Base-by-base conservation (phyloP, 1,140 invertebrate genomes). In the Heliconius hermathena region DNA sequence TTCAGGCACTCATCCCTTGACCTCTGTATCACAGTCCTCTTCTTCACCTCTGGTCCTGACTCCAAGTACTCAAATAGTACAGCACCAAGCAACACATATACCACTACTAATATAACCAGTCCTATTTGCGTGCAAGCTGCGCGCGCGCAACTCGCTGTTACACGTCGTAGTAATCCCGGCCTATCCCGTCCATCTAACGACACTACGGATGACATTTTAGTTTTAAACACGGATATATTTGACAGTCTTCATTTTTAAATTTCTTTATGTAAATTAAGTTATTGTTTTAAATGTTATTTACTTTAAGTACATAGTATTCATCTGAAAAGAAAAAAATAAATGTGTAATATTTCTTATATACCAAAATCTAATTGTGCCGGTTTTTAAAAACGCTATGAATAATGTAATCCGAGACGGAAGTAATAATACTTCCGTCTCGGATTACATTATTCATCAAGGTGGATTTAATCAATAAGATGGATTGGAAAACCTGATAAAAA, bases 1-100 rank as follows among this genome's bases (percentile, higher is more conserved):
- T 95, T 94, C 73, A 96, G 85, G 80, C 95, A 96, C 81, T 96
- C 95, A 74, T 96, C 95, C 54, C 95, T 90, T 18, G 95, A 95
- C 36, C 93, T 90, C 78, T 95, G 95, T 75, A 96, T 95, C 3
- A 93, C 93, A 0, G 91, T 91, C 49, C 89, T 80, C 75, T 93
- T 91, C 81, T 94, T 92, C 38, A 93, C 90, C 78, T 94, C 93
- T 18, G 95, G 92, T 8, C 94, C 95, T 8, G 95, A 95, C 88
- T 96, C 95, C 82, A 96, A 84, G 81, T 95, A 94, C 85, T 95
- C 95, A 82, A 96, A 96, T 36, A 96, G 82, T 46, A 95, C 78
- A 26, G 95, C 95, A 81, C 95, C 95, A 78, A 96, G 88, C 4
- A 96, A 85, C 71, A 95, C 94, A 81, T 96, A 96, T 29, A 94